phyloP scores from a whole-genome alignment of 2,888 invertebrate species.

The Timema podura region DNA sequence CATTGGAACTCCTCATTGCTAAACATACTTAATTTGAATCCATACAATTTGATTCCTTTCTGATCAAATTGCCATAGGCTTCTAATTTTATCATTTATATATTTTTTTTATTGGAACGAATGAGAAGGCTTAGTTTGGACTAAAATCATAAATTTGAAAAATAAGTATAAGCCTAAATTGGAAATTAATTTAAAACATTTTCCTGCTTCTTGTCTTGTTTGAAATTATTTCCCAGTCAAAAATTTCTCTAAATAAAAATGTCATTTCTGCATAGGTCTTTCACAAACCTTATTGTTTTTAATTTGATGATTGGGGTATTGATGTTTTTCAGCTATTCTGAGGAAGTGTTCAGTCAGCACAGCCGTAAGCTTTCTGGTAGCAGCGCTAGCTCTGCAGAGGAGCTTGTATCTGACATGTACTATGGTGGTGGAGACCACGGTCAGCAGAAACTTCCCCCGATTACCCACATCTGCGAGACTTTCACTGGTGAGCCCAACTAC shows the following conservation, averaged over 20 bases:
- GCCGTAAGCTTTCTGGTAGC: constrained; percentile 54
- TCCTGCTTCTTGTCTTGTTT: too few relatives aligned
- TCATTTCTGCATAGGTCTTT: neutral
- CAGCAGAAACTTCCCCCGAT: constrained; percentile 19
- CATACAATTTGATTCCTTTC: too few relatives aligned
- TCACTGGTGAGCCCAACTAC: constrained; percentile 25
- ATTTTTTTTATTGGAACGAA: too few relatives aligned
- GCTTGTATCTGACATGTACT: constrained; percentile 45
- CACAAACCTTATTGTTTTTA: neutral
- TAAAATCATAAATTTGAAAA: too few relatives aligned
- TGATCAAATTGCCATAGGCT: too few relatives aligned
- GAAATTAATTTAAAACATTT: too few relatives aligned
- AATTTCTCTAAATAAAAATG: neutral
- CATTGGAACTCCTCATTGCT: too few relatives aligned
- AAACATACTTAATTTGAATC: too few relatives aligned
- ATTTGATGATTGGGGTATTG: neutral
- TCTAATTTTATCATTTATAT: too few relatives aligned
- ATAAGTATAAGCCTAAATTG: too few relatives aligned
- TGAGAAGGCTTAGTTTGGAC: too few relatives aligned
- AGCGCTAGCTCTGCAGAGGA: constrained; percentile 45
- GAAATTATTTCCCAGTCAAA: neutral
- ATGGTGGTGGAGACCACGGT: constrained; percentile 29
- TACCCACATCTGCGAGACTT: constrained; percentile 28
- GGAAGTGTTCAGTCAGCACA: constrained; percentile 63
- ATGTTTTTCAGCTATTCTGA: constrained; percentile 54